A percentile compares a stretch with the other conserved stretches of the same genome.
Conservation (phyloP, 2,797 vertebrate genomes). For the Neoniphon sammara region DNA sequence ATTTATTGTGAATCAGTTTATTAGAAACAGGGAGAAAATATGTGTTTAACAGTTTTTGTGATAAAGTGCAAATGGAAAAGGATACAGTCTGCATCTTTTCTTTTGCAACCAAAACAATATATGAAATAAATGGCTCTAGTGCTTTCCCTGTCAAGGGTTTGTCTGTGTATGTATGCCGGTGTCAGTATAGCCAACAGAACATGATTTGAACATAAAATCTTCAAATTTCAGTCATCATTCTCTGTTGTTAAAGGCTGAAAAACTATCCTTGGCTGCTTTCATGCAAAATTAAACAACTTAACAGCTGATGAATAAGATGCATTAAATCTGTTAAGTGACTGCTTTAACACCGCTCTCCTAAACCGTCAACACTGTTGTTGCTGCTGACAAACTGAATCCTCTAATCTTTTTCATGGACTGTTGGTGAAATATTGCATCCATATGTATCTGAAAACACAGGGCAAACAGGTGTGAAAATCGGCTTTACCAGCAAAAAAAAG, state of each 20-base stretch:
- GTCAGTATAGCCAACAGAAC: too few species aligned
- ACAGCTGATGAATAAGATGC: background rate
- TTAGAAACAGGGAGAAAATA: background rate
- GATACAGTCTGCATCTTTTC: too few species aligned
- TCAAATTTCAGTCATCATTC: too few species aligned
- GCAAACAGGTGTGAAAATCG: slow-evolving; percentile 8
- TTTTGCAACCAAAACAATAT: too few species aligned
- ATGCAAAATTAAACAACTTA: background rate
- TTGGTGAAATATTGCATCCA: slow-evolving; percentile 17
- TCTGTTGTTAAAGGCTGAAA: too few species aligned
- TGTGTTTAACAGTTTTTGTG: too few species aligned
- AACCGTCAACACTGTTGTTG: slow-evolving; percentile 12
- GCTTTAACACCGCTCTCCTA: background rate
- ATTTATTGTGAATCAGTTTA: background rate
- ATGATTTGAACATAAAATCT: too few species aligned
- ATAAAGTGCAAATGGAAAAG: too few species aligned
- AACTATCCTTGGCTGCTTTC: background rate
- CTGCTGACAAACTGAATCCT: slow-evolving; percentile 3
- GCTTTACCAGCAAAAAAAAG: background rate
- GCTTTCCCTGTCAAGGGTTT: too few species aligned
- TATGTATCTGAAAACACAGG: slow-evolving; percentile 22
- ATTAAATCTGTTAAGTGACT: slow-evolving; percentile 1
- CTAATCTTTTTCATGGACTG: slow-evolving; percentile 8
- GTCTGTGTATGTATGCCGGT: too few species aligned
- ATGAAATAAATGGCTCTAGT: too few species aligned